These are phyloP conservation scores for Eupithecia subfuscata DNA, from an alignment of 2,888 invertebrate genomes.

Conservation along the genomic window DNA sequence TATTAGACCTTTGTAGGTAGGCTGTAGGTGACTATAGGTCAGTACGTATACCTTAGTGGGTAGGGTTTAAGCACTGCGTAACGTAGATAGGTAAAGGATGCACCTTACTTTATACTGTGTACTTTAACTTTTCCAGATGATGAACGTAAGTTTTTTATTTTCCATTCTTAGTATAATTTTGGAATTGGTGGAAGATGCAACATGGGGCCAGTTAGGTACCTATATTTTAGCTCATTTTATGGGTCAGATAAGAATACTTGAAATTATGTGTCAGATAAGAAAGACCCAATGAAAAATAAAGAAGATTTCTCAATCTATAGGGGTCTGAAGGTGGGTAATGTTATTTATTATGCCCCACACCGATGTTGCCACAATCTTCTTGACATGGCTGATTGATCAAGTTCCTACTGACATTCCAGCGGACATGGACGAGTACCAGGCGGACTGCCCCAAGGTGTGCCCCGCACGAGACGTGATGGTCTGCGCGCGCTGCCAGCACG, in stretches of 20 bases:
- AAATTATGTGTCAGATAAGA: no score
- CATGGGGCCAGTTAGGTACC: background rate
- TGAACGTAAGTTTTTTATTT: background rate
- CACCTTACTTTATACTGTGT: background rate
- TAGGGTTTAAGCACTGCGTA: background rate
- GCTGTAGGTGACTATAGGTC: no score
- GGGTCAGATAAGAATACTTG: no score
- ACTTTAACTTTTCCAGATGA: background rate
- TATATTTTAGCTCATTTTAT: background rate
- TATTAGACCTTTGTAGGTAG: no score
- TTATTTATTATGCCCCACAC: no score
- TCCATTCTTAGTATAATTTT: background rate
- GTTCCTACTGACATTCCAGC: slow-evolving; percentile 11
- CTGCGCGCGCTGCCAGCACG: slow-evolving; percentile 60
- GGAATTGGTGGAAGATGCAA: background rate
- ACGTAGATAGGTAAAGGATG: background rate
- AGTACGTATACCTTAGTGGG: no score
- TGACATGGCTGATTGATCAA: no score
- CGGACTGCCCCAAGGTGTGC: slow-evolving; percentile 56
- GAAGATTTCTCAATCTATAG: no score
- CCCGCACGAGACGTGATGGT: slow-evolving; percentile 58
- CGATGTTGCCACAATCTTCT: no score
- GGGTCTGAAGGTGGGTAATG: no score
- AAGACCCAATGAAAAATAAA: no score
- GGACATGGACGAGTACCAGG: slow-evolving; percentile 42